These are phyloP conservation scores for Alethe castanea DNA, from an alignment of 2,113 vertebrate species.

Conservation along the genomic window DNA sequence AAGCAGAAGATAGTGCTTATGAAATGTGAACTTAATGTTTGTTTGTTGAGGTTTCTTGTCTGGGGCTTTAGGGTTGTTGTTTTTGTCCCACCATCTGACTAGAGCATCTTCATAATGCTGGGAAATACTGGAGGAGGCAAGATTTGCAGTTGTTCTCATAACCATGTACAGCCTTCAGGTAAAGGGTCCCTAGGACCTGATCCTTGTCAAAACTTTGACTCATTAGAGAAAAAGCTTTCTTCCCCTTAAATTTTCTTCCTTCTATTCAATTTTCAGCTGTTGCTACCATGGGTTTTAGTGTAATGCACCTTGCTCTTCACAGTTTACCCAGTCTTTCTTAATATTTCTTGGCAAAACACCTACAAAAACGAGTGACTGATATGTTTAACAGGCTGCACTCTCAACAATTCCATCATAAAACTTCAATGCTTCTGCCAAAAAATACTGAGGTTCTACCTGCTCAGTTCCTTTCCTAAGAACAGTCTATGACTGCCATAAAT, in stretches of 20 bases:
- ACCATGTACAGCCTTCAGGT: not conserved
- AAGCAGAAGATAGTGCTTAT: not conserved
- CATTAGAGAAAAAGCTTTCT: not conserved
- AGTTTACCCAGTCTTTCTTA: not conserved
- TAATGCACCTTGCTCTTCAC: not conserved
- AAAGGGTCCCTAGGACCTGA: not conserved
- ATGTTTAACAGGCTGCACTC: not conserved
- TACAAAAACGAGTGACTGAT: not conserved
- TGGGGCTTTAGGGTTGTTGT: not conserved
- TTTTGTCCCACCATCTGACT: not conserved
- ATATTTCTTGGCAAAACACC: not conserved
- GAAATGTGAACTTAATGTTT: not conserved
- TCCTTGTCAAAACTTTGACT: not conserved
- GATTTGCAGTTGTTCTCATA: not conserved
- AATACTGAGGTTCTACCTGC: not conserved
- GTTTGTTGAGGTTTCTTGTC: not conserved
- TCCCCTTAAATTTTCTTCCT: not conserved
- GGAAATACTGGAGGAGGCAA: not conserved
- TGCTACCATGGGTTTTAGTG: not conserved
- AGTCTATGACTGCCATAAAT: not conserved
- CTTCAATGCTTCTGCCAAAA: not conserved
- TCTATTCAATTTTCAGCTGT: not conserved
- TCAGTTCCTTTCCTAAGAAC: not conserved
- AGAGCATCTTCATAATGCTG: not conserved
- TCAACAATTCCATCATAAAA: not conserved